phyloP scores from a whole-genome alignment of 2,888 invertebrate species.

The Papilio protenor region DNA sequence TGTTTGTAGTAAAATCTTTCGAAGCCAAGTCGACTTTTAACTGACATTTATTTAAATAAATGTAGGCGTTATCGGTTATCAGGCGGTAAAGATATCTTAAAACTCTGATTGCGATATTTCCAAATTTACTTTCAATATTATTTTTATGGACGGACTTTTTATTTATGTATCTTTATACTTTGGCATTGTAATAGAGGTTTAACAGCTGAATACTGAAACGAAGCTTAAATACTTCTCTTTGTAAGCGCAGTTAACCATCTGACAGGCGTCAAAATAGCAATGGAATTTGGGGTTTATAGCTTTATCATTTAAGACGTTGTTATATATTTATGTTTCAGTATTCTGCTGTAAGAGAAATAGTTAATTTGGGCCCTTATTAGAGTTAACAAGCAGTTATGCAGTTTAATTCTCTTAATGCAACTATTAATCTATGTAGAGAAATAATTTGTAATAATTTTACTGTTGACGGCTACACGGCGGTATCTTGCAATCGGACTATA shows the following conservation, averaged over 20 bases:
- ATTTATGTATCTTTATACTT: no score
- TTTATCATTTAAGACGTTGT: no score
- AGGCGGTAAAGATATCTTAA: neutral
- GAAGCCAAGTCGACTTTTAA: neutral
- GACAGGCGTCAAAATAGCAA: no score
- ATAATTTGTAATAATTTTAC: constrained; percentile 19
- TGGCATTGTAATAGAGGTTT: neutral
- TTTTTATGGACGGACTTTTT: neutral
- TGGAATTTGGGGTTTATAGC: no score
- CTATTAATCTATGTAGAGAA: constrained; percentile 1
- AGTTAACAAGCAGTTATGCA: neutral
- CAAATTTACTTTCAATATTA: neutral
- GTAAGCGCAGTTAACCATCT: no score
- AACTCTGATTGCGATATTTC: constrained; percentile 1
- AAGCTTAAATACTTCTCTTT: no score
- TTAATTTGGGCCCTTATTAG: constrained; percentile 7
- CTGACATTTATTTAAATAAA: neutral
- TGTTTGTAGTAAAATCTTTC: neutral
- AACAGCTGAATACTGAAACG: no score
- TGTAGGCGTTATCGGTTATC: neutral
- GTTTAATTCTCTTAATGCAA: constrained; percentile 5
- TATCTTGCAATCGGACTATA: constrained; percentile 10
- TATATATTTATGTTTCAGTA: no score
- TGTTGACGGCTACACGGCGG: constrained; percentile 3
- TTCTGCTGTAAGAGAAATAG: neutral